These are phyloP conservation scores for Discoglossus pictus DNA, from an alignment of 2,797 vertebrate species.

Conservation along the genomic window DNA sequence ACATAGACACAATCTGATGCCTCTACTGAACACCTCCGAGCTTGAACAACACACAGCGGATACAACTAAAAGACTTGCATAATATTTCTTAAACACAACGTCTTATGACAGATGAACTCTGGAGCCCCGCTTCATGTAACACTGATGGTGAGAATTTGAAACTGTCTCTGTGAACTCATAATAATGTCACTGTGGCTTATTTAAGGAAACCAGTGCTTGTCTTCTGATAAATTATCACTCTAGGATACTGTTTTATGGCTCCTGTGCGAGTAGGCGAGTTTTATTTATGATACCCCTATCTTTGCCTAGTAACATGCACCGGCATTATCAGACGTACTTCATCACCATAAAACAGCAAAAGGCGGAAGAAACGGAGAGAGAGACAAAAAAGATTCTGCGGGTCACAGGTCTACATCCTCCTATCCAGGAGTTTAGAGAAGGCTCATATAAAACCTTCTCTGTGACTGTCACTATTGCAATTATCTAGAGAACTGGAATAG, in stretches of 20 bases:
- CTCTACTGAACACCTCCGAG: too few species aligned
- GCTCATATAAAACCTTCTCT: slow-evolving; percentile 52
- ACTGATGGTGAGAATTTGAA: slow-evolving; percentile 45
- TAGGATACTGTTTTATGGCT: slow-evolving; percentile 65
- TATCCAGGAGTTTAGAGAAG: slow-evolving; percentile 61
- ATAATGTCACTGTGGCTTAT: slow-evolving; percentile 72
- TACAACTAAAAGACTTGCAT: slow-evolving; percentile 8
- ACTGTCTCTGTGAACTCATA: slow-evolving; percentile 62
- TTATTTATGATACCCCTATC: slow-evolving; percentile 70
- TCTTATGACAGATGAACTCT: slow-evolving; percentile 37
- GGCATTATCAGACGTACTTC: slow-evolving; percentile 66
- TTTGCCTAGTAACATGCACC: slow-evolving; percentile 64
- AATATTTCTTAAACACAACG: slow-evolving; percentile 16
- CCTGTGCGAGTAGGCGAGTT: slow-evolving; percentile 57
- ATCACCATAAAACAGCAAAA: slow-evolving; percentile 67
- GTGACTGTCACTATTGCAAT: slow-evolving; percentile 20
- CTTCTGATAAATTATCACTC: slow-evolving; percentile 68
- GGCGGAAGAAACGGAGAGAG: slow-evolving; percentile 5
- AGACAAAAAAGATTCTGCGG: slow-evolving; percentile 50
- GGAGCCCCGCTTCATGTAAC: slow-evolving; percentile 22
- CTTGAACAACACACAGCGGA: too few species aligned
- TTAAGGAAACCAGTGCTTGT: slow-evolving; percentile 68
- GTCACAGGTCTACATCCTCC: slow-evolving; percentile 63
- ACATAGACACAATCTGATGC: too few species aligned
- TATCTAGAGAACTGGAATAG: not conserved